Percentiles rank a stretch among this genome's conserved stretches.
These are phyloP conservation scores for Lamproptera curius DNA, from an alignment of 2,888 invertebrate species.

Conservation along the genomic window DNA sequence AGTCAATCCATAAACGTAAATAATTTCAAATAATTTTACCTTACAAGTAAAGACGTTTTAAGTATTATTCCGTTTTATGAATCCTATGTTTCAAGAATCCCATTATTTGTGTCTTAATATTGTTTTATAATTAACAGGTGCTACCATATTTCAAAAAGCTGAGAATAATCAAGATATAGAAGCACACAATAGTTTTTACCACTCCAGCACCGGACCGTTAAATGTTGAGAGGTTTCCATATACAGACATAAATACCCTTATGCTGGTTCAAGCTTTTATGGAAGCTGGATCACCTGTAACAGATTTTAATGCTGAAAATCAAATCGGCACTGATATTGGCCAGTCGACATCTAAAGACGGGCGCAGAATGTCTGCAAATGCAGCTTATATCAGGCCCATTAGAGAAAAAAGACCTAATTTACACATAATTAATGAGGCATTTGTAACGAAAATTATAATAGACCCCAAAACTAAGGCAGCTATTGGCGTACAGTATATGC, in stretches of 20 bases:
- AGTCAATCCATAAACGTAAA: too few species aligned
- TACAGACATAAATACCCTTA: slow-evolving; percentile 76
- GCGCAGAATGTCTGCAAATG: slow-evolving; percentile 79
- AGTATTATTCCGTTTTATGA: too few species aligned
- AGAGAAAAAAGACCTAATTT: slow-evolving; percentile 73
- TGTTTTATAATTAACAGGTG: slow-evolving; percentile 45
- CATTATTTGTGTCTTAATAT: background rate
- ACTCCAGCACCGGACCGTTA: slow-evolving; percentile 80
- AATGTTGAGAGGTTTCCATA: slow-evolving; percentile 82
- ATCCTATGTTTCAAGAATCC: too few species aligned
- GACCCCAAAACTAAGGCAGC: slow-evolving; percentile 73
- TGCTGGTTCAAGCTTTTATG: slow-evolving; percentile 78
- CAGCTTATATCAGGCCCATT: slow-evolving; percentile 83
- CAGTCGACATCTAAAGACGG: slow-evolving; percentile 82
- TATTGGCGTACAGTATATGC: slow-evolving; percentile 57
- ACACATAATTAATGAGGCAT: slow-evolving; percentile 68
- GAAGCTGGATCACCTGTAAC: slow-evolving; percentile 79
- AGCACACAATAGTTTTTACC: slow-evolving; percentile 73
- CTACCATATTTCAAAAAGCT: slow-evolving; percentile 84
- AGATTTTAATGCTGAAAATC: slow-evolving; percentile 77
- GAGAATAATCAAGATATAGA: slow-evolving; percentile 80
- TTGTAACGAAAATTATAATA: slow-evolving; percentile 77
- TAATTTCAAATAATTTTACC: too few species aligned
- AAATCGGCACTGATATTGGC: slow-evolving; percentile 79
- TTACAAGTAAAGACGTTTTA: too few species aligned